phyloP scores from a whole-genome alignment of 2,797 vertebrate species.

The Gallinago stenura region DNA sequence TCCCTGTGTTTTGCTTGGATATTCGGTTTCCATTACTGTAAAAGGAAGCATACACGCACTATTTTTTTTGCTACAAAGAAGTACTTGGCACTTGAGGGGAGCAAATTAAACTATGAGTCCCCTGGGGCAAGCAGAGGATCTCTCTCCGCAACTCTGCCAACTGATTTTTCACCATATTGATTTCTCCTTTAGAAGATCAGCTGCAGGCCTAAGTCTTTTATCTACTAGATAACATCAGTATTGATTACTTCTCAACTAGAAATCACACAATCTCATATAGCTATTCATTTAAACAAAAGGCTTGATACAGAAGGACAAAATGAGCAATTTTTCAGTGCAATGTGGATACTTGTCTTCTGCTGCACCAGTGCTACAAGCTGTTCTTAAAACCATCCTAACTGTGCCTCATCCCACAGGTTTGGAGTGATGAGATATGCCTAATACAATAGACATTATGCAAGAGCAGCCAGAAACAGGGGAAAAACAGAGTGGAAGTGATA shows the following conservation, averaged over 20 bases:
- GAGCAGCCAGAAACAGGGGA: not conserved
- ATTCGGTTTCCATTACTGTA: not conserved
- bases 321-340: not conserved
- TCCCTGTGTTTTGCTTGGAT: not conserved
- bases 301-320: slow-evolving; percentile 6
- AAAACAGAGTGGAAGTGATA: not conserved
- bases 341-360: not conserved
- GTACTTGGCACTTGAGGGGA: not conserved
- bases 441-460: not conserved
- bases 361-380: not conserved
- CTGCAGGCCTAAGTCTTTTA: not conserved
- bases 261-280: slow-evolving; percentile 19
- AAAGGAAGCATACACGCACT: not conserved
- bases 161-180: slow-evolving; percentile 18
- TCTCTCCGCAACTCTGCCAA: not conserved
- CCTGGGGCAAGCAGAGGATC: not conserved
- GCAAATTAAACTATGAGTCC: slow-evolving; percentile 26
- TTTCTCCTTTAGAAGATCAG: slow-evolving; percentile 58
- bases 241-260: slow-evolving; percentile 43
- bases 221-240: slow-evolving; percentile 35
- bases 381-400: not conserved
- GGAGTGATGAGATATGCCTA: not conserved
- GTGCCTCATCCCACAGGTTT: not conserved
- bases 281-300: slow-evolving; percentile 43
- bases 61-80: not conserved